These are phyloP conservation scores for Dryococelus australis DNA, from an alignment of 2,888 invertebrate species.

Conservation along the genomic window DNA sequence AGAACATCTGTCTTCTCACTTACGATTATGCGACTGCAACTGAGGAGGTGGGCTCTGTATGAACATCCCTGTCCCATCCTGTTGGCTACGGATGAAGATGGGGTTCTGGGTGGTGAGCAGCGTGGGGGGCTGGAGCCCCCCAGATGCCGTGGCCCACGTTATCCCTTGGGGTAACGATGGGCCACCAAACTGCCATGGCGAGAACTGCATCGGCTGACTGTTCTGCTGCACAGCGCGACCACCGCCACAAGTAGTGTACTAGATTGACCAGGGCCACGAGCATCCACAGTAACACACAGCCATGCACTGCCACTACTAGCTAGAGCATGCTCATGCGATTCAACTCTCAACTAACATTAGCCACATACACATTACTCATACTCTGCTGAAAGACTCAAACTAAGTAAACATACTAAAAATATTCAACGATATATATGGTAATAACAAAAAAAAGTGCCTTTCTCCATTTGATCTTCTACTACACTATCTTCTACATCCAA, in stretches of 20 bases:
- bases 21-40: constrained; percentile 71
- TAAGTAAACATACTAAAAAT: no score
- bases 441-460: no score
- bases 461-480: no score
- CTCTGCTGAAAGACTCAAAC: no score
- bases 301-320: constrained; percentile 13
- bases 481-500: no score
- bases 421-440: no score
- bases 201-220: constrained; percentile 72
- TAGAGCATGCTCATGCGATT: background rate
- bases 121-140: constrained; percentile 64
- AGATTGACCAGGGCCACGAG: constrained; percentile 32
- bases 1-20: constrained; percentile 52
- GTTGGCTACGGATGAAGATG: constrained; percentile 83
- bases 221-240: constrained; percentile 49
- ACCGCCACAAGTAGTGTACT: constrained; percentile 58
- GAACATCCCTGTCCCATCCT: constrained; percentile 76
- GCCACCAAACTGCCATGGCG: constrained; percentile 77
- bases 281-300: constrained; percentile 24
- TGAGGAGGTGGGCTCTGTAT: constrained; percentile 81
- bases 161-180: constrained; percentile 73
- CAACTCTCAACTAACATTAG: no score
- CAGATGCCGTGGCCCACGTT: constrained; percentile 69
- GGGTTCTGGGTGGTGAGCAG: constrained; percentile 74
- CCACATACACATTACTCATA: no score